phyloP scores from a whole-genome alignment of 2,113 vertebrate species.

The Scalopus aquaticus region DNA sequence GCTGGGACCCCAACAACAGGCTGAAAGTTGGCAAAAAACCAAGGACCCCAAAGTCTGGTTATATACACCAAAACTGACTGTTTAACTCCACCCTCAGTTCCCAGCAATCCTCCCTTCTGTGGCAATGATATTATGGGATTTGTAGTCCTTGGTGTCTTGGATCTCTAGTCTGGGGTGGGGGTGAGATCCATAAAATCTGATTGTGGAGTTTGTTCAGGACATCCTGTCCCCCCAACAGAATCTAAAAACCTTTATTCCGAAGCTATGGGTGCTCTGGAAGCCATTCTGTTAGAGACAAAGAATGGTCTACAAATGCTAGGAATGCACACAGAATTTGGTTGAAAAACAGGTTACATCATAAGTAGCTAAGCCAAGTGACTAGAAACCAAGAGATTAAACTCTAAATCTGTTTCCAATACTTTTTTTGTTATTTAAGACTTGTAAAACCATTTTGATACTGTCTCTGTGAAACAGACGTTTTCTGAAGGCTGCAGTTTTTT shows the following conservation, averaged over 20 bases:
- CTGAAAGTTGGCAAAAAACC: too few relatives aligned
- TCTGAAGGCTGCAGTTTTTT: neutral
- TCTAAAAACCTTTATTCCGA: neutral
- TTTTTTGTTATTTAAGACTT: neutral
- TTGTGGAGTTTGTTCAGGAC: too few relatives aligned
- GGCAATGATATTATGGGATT: too few relatives aligned
- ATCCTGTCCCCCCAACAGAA: too few relatives aligned
- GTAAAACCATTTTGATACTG: neutral
- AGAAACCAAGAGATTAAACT: constrained; percentile 1
- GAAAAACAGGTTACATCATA: neutral
- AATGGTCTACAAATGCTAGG: neutral
- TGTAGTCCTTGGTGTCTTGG: too few relatives aligned
- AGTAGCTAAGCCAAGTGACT: neutral
- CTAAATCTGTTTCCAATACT: neutral
- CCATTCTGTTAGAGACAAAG: too few relatives aligned
- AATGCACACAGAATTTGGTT: neutral
- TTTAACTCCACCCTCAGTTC: neutral
- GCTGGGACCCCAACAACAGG: too few relatives aligned
- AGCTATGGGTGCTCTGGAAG: neutral
- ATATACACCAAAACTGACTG: too few relatives aligned
- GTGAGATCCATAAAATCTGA: too few relatives aligned
- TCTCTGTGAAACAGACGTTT: neutral
- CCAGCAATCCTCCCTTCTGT: too few relatives aligned
- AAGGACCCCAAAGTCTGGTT: too few relatives aligned
- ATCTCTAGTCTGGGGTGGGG: too few relatives aligned